Evolutionary conservation across 2,797 vertebrate species (phyloP).

Genomic region (Epinephelus awoara): DNA sequence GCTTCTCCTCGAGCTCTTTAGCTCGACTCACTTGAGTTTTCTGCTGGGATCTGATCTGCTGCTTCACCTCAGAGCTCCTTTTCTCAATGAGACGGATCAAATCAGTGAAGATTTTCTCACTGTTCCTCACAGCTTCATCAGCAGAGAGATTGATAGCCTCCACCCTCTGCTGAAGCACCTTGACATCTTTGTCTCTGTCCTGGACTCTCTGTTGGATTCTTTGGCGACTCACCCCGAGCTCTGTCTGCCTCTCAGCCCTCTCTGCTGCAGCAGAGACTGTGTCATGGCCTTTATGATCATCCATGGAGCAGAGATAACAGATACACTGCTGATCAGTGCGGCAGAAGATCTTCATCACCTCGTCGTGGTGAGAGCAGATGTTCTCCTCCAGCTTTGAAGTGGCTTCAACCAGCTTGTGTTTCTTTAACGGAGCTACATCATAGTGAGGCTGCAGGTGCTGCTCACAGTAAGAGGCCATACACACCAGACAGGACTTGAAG

Average conservation of each 20-base stretch:
- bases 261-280: conserved; percentile 21
- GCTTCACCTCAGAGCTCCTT: conserved; percentile 18
- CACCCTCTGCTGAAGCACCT: conserved; percentile 8
- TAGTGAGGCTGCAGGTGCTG: conserved; percentile 34
- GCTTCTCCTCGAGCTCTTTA: conserved; percentile 12
- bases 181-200: conserved; percentile 15
- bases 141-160: conserved; percentile 1
- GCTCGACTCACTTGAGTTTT: background rate
- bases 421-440: background rate
- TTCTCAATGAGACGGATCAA: background rate
- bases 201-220: conserved; percentile 20
- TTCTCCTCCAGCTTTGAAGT: conserved; percentile 36
- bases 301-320: conserved; percentile 9
- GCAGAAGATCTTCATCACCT: conserved; percentile 60
- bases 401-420: conserved; percentile 24
- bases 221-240: background rate
- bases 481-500: conserved; percentile 46
- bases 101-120: conserved; percentile 9
- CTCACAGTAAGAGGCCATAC: conserved; percentile 39
- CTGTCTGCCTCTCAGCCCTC: background rate
- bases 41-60: conserved; percentile 38
- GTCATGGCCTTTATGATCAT: conserved; percentile 31
- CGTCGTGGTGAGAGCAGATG: conserved; percentile 27
- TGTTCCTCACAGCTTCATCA: conserved; percentile 32
- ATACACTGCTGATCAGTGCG: conserved; percentile 33